Base-by-base conservation (phyloP, 1,140 invertebrate species). In the Lordiphosa clarofinis region DNA sequence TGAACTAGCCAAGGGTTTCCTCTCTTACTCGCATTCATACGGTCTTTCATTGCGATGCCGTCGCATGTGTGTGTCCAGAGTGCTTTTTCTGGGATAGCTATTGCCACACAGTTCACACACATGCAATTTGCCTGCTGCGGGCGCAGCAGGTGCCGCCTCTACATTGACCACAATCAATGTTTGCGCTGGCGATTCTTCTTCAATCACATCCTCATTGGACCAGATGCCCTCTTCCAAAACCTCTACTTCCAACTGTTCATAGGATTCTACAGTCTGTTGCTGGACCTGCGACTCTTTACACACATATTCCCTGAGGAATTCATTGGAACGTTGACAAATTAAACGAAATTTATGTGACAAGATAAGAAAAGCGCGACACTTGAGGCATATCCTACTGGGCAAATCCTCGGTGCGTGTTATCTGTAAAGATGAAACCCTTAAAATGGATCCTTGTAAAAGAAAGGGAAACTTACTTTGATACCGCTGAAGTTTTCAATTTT, bases 91-190 rank as follows among this genome's bases (percentile, higher is more conserved):
- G 0, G 70, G 73, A 62, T 89, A 89, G 2, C 58, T 55, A 48
- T 89, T 89, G 4, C 87, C 88, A 37, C 88, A 89, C 3, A 88
- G 59, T 9, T 78, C 60, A 50, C 88, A 89, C 0, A 82, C 66
- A 64, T 89, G 70, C 0, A 67, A 33, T 24, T 84, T 82, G 1
- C 31, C 40, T 1, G 21, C 11, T 6, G 15, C 19, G 28, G 43
- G 4, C 3, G 36, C 15, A n/a, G 53, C 13, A 5, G 44, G 8
- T 11, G 13, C 33, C 2, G 38, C 49, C 50, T 43, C 35, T 13
- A 44, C 43, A 8, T 42, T 24, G 7, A 59, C 31, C 1, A 60
- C 59, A 2, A 60, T 38, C 1, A 57, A 13, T 15, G 37, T 28
- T 15, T 47, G 13, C 12, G 3, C 8, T 1, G 43, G 28, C 3